Conservation (phyloP, 1,140 invertebrate species). For the Elymnias hypermnestra region DNA sequence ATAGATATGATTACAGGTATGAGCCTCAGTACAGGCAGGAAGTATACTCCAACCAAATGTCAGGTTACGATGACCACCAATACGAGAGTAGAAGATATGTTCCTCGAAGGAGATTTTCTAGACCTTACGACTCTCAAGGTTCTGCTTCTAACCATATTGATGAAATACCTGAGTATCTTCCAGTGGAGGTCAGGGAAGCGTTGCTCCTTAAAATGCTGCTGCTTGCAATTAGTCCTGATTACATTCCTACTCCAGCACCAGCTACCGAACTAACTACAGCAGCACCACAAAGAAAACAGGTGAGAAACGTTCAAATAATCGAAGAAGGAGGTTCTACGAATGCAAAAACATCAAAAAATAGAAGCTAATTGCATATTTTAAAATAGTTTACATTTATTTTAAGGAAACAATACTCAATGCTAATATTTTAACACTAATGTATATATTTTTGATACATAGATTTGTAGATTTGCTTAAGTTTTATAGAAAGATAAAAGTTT, state of each 20-base stretch:
- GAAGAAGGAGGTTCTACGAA: slow-evolving; percentile 70
- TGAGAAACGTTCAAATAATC: slow-evolving; percentile 79
- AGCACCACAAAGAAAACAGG: slow-evolving; percentile 67
- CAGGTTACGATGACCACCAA: slow-evolving; percentile 52
- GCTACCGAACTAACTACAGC: slow-evolving; percentile 59
- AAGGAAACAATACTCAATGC: too few relatives aligned
- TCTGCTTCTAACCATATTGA: slow-evolving; percentile 73
- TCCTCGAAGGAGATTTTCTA: slow-evolving; percentile 64
- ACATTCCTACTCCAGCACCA: slow-evolving; percentile 59
- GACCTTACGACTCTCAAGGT: slow-evolving; percentile 57
- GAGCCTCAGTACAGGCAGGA: slow-evolving; percentile 57
- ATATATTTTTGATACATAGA: too few relatives aligned
- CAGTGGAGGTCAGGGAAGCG: slow-evolving; percentile 81
- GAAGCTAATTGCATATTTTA: slow-evolving; percentile 9
- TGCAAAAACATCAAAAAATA: slow-evolving; percentile 6
- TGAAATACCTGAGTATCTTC: slow-evolving; percentile 79
- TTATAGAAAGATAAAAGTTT: too few relatives aligned
- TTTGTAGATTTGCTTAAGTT: too few relatives aligned
- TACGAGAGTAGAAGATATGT: slow-evolving; percentile 69
- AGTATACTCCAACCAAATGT: slow-evolving; percentile 53
- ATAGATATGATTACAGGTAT: slow-evolving; percentile 57
- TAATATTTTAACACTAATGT: too few relatives aligned
- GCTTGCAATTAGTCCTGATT: slow-evolving; percentile 81
- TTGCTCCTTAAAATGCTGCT: slow-evolving; percentile 82
- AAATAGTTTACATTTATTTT: too few relatives aligned